phyloP scores from a whole-genome alignment of 1,140 invertebrate species.

The Musca domestica region DNA sequence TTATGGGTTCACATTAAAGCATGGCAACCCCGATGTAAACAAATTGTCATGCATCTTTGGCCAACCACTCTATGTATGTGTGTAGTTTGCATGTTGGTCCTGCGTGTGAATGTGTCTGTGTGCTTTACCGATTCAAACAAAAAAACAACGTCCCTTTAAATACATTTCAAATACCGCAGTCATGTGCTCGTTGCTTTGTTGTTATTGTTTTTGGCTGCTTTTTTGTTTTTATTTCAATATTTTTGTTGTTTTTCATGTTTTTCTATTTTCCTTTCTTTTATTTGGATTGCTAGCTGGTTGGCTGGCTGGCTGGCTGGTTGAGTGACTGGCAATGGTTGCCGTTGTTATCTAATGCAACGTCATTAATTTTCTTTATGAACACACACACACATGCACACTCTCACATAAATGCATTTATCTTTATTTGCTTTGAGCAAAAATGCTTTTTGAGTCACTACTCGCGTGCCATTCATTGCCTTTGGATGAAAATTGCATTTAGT shows the following conservation, averaged over 20 bases:
- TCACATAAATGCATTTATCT: neutral
- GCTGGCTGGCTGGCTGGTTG: neutral
- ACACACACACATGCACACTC: neutral
- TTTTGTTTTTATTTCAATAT: neutral
- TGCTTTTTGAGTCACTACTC: too few species aligned
- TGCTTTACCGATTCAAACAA: neutral
- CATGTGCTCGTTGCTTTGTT: too few species aligned
- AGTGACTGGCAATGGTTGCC: neutral
- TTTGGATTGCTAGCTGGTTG: neutral
- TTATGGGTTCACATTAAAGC: too few species aligned
- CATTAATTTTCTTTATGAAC: conserved; percentile 6
- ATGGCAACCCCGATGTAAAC: too few species aligned
- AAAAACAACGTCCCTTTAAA: neutral
- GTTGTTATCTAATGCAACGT: conserved; percentile 15
- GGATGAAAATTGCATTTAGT: too few species aligned
- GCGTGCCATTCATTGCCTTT: too few species aligned
- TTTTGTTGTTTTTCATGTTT: neutral
- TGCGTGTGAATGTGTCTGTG: neutral
- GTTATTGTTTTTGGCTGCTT: too few species aligned
- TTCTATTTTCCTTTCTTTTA: neutral
- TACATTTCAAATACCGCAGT: neutral
- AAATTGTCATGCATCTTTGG: too few species aligned
- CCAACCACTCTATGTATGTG: too few species aligned
- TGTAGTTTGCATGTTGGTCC: neutral
- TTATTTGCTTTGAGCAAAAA: too few species aligned